Evolutionary conservation across 2,797 vertebrate genomes (phyloP).

Genomic region (Gymnocypris eckloni): DNA sequence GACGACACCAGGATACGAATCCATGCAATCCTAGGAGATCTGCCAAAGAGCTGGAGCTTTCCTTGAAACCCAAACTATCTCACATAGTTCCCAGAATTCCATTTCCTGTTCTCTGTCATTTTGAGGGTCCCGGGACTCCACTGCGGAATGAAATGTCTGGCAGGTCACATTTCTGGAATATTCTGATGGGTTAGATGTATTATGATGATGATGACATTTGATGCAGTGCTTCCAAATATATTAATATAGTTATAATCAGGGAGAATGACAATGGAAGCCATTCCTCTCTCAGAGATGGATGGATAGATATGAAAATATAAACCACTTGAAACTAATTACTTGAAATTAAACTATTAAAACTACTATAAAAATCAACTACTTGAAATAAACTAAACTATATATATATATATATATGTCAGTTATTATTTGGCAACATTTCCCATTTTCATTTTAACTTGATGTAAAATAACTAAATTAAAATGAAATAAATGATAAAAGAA

Average conservation of each 20-base stretch:
- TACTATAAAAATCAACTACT: no score
- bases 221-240: background rate
- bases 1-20: conserved; percentile 76
- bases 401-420: no score
- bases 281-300: background rate
- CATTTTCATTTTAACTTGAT: no score
- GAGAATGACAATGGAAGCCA: background rate
- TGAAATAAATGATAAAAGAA: no score
- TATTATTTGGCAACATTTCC: no score
- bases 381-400: no score
- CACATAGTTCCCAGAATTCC: conserved; percentile 56
- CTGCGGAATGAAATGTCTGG: conserved; percentile 62
- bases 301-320: no score
- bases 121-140: conserved; percentile 56
- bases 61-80: conserved; percentile 51
- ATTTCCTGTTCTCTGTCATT: conserved; percentile 55
- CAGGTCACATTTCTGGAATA: conserved; percentile 58
- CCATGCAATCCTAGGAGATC: conserved; percentile 67
- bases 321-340: no score
- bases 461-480: no score
- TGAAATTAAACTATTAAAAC: no score
- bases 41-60: conserved; percentile 60
- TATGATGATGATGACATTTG: conserved; percentile 54
- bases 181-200: conserved; percentile 59
- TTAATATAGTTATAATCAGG: background rate